Percentiles rank a stretch among this genome's conserved stretches.
Evolutionary conservation across 1,140 invertebrate species (phyloP).

Genomic region (Cheumatopsyche charites): DNA sequence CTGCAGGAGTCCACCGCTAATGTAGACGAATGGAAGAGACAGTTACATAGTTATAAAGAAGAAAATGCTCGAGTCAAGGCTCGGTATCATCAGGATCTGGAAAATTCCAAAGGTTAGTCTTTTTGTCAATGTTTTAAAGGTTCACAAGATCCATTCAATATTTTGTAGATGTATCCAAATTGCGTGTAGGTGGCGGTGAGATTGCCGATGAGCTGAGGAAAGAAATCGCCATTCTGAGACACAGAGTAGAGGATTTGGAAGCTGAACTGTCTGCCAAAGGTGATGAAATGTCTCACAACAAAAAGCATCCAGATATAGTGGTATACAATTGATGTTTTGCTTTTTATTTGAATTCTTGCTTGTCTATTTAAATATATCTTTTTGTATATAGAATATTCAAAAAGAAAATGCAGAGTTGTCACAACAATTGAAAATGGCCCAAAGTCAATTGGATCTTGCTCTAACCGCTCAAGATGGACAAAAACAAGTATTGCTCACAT

Average conservation of each 20-base stretch:
- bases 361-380: too few species aligned
- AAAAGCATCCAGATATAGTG: slow-evolving; percentile 51
- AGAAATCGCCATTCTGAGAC: slow-evolving; percentile 69
- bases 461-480: slow-evolving; percentile 83
- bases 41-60: slow-evolving; percentile 94
- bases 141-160: not conserved
- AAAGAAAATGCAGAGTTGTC: slow-evolving; percentile 67
- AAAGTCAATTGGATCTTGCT: slow-evolving; percentile 83
- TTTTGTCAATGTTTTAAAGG: not conserved
- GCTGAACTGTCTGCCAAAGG: slow-evolving; percentile 78
- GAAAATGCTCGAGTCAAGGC: slow-evolving; percentile 89
- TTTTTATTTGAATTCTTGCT: too few species aligned
- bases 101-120: slow-evolving; percentile 45
- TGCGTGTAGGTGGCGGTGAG: slow-evolving; percentile 54
- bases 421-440: slow-evolving; percentile 74
- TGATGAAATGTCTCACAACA: slow-evolving; percentile 72
- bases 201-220: slow-evolving; percentile 59
- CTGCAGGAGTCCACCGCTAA: slow-evolving; percentile 97
- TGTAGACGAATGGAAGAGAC: slow-evolving; percentile 98
- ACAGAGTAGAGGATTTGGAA: slow-evolving; percentile 78
- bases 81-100: slow-evolving; percentile 43
- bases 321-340: not conserved
- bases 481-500: slow-evolving; percentile 80
- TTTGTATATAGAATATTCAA: slow-evolving; percentile 32
- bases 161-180: slow-evolving; percentile 12